These are phyloP conservation scores for Oreonectes daqikongensis DNA, from an alignment of 2,797 vertebrate genomes.

Conservation along the genomic window DNA sequence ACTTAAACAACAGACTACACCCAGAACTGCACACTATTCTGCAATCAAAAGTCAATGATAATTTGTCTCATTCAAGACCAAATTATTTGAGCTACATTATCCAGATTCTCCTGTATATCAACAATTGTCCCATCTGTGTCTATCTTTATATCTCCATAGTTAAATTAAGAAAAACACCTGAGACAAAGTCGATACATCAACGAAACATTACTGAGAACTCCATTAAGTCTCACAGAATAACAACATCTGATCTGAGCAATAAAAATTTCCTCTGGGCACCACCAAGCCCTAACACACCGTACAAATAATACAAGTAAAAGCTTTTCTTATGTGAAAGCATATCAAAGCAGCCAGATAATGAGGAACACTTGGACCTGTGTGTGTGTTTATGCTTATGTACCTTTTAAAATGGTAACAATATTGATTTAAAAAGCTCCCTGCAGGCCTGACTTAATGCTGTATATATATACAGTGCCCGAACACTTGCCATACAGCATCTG, in stretches of 20 bases:
- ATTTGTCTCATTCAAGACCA: no score
- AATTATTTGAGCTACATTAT: no score
- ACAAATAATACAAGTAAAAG: constrained; percentile 18
- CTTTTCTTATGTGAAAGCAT: constrained; percentile 12
- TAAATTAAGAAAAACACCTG: not conserved
- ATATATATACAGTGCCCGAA: not conserved
- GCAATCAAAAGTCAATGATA: no score
- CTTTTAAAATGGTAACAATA: constrained; percentile 35
- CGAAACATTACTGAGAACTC: not conserved
- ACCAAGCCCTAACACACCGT: not conserved
- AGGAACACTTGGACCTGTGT: constrained; percentile 22
- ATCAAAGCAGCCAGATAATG: not conserved
- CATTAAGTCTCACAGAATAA: not conserved
- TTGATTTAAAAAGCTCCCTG: constrained; percentile 36
- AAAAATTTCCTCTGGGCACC: not conserved
- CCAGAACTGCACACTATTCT: no score
- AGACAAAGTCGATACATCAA: not conserved
- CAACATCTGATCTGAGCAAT: not conserved
- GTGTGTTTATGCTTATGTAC: constrained; percentile 33
- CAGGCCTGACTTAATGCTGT: constrained; percentile 9
- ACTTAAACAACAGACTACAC: no score
- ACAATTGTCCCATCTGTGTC: not conserved
- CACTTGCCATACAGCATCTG: not conserved
- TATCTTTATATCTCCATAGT: not conserved
- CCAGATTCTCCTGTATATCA: not conserved